Evolutionary conservation across 2,797 vertebrate genomes (phyloP).

Genomic region (Pangasius mekongensis): DNA sequence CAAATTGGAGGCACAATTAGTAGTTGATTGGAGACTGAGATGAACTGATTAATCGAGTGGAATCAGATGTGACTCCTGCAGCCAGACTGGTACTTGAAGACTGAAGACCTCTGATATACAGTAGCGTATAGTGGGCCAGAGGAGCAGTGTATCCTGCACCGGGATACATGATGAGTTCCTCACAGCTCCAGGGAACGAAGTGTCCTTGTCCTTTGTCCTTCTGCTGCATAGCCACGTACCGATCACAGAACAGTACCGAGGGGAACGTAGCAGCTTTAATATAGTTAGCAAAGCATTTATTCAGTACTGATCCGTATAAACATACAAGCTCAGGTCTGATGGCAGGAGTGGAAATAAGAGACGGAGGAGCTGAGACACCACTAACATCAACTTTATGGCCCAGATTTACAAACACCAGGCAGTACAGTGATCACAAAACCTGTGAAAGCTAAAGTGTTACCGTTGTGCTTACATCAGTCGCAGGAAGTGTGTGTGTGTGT

Average conservation of each 20-base stretch:
- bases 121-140: neutral
- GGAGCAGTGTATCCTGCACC: conserved; percentile 1
- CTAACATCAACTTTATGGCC: neutral
- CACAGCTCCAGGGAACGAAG: conserved; percentile 6
- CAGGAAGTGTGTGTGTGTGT: neutral
- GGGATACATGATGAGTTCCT: neutral
- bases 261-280: neutral
- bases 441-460: neutral
- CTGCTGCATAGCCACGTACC: neutral
- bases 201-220: conserved; percentile 26
- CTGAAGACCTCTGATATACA: neutral
- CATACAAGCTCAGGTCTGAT: neutral
- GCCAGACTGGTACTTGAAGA: neutral
- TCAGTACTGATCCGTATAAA: neutral
- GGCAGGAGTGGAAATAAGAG: neutral
- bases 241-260: neutral
- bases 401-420: neutral
- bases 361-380: neutral
- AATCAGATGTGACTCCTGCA: neutral
- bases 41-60: too few relatives aligned
- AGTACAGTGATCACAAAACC: neutral
- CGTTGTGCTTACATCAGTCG: neutral
- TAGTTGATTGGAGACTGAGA: neutral
- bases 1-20: neutral
- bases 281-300: neutral